Evolutionary conservation across 2,797 vertebrate species (phyloP).

Genomic region (Sus cebifrons): DNA sequence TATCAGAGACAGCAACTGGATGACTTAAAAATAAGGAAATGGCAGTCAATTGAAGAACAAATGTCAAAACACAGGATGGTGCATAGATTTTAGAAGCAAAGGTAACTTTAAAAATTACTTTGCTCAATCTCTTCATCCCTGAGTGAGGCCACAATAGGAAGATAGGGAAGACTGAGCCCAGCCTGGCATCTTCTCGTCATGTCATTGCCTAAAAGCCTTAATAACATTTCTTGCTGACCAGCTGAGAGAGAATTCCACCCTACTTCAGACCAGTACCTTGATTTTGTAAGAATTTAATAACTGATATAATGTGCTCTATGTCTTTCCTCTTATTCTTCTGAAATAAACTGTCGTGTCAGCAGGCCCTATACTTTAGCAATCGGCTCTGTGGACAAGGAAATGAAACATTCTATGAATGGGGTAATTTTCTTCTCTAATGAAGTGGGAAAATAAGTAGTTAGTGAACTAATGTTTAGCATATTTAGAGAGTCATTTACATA

Average conservation of each 20-base stretch:
- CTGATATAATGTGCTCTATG: background rate
- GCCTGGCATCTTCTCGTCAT: background rate
- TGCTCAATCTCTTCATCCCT: background rate
- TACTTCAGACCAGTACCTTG: background rate
- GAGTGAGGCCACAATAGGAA: background rate
- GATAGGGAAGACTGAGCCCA: background rate
- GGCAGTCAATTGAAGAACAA: background rate
- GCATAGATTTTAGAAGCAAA: background rate
- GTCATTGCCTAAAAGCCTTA: background rate
- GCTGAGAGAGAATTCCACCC: background rate
- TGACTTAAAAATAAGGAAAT: conserved; percentile 10
- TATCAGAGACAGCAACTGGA: background rate
- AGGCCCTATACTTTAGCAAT: conserved; percentile 49
- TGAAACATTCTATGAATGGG: conserved; percentile 70
- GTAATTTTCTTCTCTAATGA: conserved; percentile 78
- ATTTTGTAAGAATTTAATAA: conserved; percentile 51
- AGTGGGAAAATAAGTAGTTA: conserved; percentile 75
- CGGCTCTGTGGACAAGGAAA: conserved; percentile 58
- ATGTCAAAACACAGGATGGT: background rate
- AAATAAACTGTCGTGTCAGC: conserved; percentile 47
- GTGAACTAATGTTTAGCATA: conserved; percentile 58
- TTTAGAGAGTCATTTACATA: conserved; percentile 49
- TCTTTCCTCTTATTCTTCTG: conserved; percentile 48
- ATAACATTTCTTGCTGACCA: conserved; percentile 7
- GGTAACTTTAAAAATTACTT: background rate